Evolutionary conservation across 2,113 vertebrate genomes (phyloP).

Genomic region (Athene cunicularia): DNA sequence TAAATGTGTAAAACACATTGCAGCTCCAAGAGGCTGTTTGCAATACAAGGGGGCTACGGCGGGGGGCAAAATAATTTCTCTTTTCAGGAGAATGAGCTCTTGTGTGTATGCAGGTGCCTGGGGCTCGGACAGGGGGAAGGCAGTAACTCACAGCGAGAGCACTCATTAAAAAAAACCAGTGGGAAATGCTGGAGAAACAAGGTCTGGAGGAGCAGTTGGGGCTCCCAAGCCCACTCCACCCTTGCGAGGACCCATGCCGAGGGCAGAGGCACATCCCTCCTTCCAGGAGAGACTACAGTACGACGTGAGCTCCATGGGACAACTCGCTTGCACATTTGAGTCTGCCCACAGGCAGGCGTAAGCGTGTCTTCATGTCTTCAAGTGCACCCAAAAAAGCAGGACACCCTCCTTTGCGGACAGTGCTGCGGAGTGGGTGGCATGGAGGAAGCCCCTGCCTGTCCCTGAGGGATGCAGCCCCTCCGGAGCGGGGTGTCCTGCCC

Average conservation of each 20-base stretch:
- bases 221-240: background rate
- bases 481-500: fast-evolving
- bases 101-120: background rate
- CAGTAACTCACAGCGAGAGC: background rate
- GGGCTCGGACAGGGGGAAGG: background rate
- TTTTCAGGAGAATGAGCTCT: background rate
- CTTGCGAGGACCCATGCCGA: fast-evolving
- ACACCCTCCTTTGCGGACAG: fast-evolving
- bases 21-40: background rate
- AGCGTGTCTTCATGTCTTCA: fast-evolving
- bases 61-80: background rate
- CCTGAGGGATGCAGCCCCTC: background rate
- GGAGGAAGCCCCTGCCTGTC: fast-evolving
- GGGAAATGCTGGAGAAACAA: background rate
- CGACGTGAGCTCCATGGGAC: fast-evolving
- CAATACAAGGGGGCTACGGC: fast-evolving
- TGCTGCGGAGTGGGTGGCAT: fast-evolving
- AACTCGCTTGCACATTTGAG: fast-evolving
- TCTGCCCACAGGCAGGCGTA: fast-evolving
- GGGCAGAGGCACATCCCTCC: background rate
- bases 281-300: fast-evolving
- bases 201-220: background rate
- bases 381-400: fast-evolving
- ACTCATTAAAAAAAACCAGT: fast-evolving
- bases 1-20: background rate